phyloP scores from a whole-genome alignment of 2,113 vertebrate genomes.

The Lepisosteus oculatus region DNA sequence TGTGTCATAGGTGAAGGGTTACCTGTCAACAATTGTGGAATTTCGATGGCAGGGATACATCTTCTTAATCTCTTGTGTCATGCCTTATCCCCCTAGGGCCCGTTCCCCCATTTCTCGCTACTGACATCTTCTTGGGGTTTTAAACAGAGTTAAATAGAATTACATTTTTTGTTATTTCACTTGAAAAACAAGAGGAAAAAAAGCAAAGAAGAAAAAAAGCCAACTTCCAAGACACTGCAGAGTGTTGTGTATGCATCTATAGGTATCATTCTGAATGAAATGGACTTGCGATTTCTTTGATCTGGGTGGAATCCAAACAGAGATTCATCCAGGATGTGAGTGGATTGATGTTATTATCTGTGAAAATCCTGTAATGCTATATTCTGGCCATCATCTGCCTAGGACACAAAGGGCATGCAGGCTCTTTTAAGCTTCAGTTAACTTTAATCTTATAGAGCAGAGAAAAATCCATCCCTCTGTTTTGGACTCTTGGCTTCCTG shows the following conservation, averaged over 20 bases:
- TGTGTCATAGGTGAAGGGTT: no score
- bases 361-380: slow-evolving; percentile 15
- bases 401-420: slow-evolving; percentile 22
- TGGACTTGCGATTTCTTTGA: slow-evolving; percentile 1
- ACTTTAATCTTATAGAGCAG: slow-evolving; percentile 31
- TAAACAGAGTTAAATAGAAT: no score
- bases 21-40: no score
- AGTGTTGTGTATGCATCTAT: slow-evolving; percentile 8
- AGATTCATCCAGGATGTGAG: background rate
- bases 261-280: background rate
- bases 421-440: slow-evolving; percentile 31
- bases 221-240: background rate
- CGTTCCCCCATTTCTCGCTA: no score
- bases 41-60: no score
- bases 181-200: no score
- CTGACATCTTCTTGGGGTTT: no score
- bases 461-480: slow-evolving; percentile 34
- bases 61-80: no score
- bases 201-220: no score
- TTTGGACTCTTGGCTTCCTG: slow-evolving; percentile 43
- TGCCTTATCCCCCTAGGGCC: no score
- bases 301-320: background rate
- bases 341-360: slow-evolving; percentile 15
- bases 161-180: no score
- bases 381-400: slow-evolving; percentile 24